A percentile compares a stretch with the other conserved stretches of the same genome.
phyloP scores from a whole-genome alignment of 2,113 vertebrate genomes.

The Hyperoodon ampullatus region DNA sequence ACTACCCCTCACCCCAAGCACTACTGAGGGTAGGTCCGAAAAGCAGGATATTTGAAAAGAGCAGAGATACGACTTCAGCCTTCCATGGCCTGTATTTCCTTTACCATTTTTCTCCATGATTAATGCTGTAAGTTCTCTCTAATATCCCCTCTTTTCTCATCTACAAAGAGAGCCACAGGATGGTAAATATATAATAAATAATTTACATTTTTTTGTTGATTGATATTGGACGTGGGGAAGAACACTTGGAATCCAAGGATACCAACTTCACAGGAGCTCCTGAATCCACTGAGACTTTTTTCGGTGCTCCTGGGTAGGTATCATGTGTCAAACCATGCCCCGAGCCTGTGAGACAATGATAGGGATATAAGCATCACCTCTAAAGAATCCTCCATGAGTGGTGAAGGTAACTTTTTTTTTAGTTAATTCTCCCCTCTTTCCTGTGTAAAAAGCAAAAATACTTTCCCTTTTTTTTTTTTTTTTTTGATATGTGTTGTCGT shows the following conservation, averaged over 20 bases:
- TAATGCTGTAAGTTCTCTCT: background rate
- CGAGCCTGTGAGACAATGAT: background rate
- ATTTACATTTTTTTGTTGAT: background rate
- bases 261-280: background rate
- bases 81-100: background rate
- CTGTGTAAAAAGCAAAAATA: slow-evolving; percentile 27
- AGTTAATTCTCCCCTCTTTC: background rate
- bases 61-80: background rate
- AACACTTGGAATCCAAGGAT: background rate
- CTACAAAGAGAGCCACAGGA: background rate
- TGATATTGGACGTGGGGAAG: background rate
- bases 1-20: background rate
- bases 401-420: background rate
- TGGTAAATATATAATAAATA: background rate
- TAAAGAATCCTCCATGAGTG: background rate
- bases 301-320: accelerated
- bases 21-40: background rate
- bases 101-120: background rate
- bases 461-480: slow-evolving; percentile 7
- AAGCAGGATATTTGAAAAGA: background rate
- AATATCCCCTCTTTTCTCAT: background rate
- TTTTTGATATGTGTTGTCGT: background rate
- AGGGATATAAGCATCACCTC: background rate
- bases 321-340: background rate
- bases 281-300: background rate